Percentiles rank a stretch among this genome's conserved stretches.
These are phyloP conservation scores for Lithophane ornitopus DNA, from an alignment of 2,888 invertebrate genomes.

Conservation along the genomic window DNA sequence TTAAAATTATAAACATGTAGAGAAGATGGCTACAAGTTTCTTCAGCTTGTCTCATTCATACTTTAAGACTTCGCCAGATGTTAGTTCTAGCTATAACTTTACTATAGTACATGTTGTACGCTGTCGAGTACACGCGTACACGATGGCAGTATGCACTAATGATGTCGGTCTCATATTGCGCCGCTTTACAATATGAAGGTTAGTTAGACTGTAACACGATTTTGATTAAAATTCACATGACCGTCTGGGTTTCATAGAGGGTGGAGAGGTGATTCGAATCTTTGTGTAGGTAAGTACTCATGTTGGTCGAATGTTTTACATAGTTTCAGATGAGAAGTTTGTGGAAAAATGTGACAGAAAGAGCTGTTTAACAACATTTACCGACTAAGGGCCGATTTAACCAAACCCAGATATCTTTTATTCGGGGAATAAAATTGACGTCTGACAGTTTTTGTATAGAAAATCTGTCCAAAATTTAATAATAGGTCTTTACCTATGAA, in stretches of 20 bases:
- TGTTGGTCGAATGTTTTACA: slow-evolving; percentile 16
- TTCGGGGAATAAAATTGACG: too few relatives aligned
- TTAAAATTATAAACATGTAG: background rate
- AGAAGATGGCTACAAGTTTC: background rate
- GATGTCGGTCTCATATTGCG: slow-evolving; percentile 48
- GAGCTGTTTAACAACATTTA: background rate
- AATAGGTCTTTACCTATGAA: too few relatives aligned
- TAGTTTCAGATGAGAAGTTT: background rate
- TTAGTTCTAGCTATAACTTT: slow-evolving; percentile 32
- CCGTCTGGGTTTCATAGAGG: slow-evolving; percentile 14
- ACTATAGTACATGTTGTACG: slow-evolving; percentile 11
- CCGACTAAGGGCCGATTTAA: too few relatives aligned
- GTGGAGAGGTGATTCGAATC: slow-evolving; percentile 31
- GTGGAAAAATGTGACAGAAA: background rate
- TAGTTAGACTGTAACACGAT: slow-evolving; percentile 47
- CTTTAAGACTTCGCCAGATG: slow-evolving; percentile 13
- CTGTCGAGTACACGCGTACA: slow-evolving; percentile 30
- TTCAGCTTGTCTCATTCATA: slow-evolving; percentile 40
- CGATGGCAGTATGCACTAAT: slow-evolving; percentile 47
- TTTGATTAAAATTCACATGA: slow-evolving; percentile 41
- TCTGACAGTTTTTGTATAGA: too few relatives aligned
- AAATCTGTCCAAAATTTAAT: too few relatives aligned
- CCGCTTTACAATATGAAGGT: slow-evolving; percentile 33
- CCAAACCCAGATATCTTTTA: too few relatives aligned
- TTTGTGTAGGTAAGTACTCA: background rate